Base-by-base conservation (phyloP, 2,888 invertebrate genomes). In the Dolomedes plantarius region DNA sequence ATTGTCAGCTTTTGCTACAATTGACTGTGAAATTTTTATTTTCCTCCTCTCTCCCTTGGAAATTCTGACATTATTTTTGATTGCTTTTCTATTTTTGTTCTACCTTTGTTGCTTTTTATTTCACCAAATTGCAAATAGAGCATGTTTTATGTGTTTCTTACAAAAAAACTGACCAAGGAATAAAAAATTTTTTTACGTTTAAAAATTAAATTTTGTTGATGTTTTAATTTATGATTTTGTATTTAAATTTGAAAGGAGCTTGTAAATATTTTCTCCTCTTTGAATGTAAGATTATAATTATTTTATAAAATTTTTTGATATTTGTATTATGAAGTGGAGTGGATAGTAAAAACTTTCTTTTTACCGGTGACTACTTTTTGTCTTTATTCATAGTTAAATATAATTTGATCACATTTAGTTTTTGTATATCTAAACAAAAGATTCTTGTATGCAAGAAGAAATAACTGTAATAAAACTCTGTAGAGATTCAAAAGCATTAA, bases 281-380 rank as follows among this genome's bases (percentile, higher is more conserved):
- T 65, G 27, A 28, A 16, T 65, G 65, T 65, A 28, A 65, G 28
- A 65, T 56, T 56, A 56, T 46, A 13, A 13, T 46, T 46, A 16
- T 13, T 56, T 56, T 56, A 6, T 56, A 36, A 36, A 36, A 36
- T 69, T 69, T 39, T 39, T 69, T 36, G n/a, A 19, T 69, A 23
- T 69, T 39, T 69, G 68, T 69, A 36, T 39, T 69, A 27, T 39
- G 19, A 19, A 36, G 16, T 23, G 23, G 27, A 23, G 39, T 39
- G 7, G n/a, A 23, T 36, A 36, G 68, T 39, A 69, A 69, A 6
- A 39, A 6, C 16, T 64, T 75, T 56, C 67, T 32, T 67, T 46
- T 76, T 67, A 79, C 79, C 79, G 79, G 79, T 79, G 79, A 79
- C 64, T 46, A 32, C 31, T 29, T 31, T 65, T 29, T 29, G 11